Evolutionary conservation across 2,113 vertebrate genomes (phyloP), one percentile per base, ranked within the genome.

Genomic region (Callorhinus ursinus): DNA sequence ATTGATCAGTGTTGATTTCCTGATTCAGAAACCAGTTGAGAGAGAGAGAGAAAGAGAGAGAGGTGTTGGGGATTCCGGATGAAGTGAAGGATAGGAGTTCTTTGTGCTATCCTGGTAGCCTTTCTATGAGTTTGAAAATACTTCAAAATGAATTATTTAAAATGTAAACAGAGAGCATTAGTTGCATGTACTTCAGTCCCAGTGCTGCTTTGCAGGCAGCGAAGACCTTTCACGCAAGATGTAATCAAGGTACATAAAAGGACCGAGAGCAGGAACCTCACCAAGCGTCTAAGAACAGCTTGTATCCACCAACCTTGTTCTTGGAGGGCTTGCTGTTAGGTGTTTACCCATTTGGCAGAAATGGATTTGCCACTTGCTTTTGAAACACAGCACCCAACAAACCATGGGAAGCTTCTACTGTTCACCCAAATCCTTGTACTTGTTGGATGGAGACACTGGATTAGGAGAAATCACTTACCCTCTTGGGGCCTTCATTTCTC

Each of bases 31-130:
- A 91, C 6, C 89, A 22, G 51, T 61, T 55, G 13, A 6, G 21
- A 26, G 2, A 53, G 8, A 24, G 0, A 5, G 16, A 53, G 49
- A 31, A 15, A 18, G 8, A 5, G 26, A 11, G 7, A 21, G 18
- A 65, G 19, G 72, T 22, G 49, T 61, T n/a, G 61, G 51, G 24
- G 18, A 55, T 83, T 36, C 33, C 65, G 49, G 49, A 42, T 36
- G 14, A 42, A 69, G 36, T 53, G 22, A 65, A 86, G 55, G 63
- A 55, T 14, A 12, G 28, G 57, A 39, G 7, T 83, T 74, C 15
- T 46, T 55, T 76, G 74, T 59, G 28, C 11, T 24, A 1, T 31
- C 10, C 16, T 86, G 31, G 15, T 26, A 69, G 7, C 2, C 21
- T 57, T 77, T 67, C 39, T 72, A 10, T 24, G 42, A 36, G 1